A percentile compares a stretch with the other conserved stretches of the same genome.
phyloP scores from a whole-genome alignment of 2,113 vertebrate species.

The Corapipo altera region DNA sequence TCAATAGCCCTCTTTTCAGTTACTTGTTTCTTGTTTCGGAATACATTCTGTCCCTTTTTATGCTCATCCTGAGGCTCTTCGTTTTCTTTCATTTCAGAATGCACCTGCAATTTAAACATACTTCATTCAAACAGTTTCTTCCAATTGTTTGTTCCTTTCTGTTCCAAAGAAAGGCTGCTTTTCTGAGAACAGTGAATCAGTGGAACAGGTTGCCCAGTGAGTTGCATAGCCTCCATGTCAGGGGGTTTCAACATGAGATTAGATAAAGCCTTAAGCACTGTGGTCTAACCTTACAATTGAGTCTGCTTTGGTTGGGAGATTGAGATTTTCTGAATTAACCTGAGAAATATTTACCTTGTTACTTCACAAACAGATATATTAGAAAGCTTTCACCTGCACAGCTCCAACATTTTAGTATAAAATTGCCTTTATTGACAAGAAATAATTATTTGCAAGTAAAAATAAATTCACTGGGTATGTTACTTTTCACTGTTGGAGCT shows the following conservation, averaged over 20 bases:
- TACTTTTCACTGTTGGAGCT: not conserved
- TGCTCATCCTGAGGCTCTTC: not conserved
- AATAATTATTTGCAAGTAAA: not conserved
- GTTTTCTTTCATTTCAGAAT: conserved; percentile 52
- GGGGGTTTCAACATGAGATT: not conserved
- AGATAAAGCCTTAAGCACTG: not conserved
- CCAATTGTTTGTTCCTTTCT: not conserved
- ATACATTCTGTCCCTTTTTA: not conserved
- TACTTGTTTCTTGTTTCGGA: not conserved
- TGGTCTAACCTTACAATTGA: not conserved
- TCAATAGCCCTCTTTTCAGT: not conserved
- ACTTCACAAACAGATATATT: not conserved
- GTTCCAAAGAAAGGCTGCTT: not conserved
- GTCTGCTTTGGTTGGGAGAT: not conserved
- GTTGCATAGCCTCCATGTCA: not conserved
- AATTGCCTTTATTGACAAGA: not conserved
- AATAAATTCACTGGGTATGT: not conserved
- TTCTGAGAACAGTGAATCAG: not conserved
- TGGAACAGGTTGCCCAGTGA: not conserved
- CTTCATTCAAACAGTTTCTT: not conserved
- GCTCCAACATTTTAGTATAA: not conserved
- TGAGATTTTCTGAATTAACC: not conserved
- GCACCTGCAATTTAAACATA: conserved; percentile 41
- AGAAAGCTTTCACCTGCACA: not conserved
- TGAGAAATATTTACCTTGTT: not conserved